Evolutionary conservation across 2,113 vertebrate genomes (phyloP).

Genomic region (Lethenteron camtschaticum): DNA sequence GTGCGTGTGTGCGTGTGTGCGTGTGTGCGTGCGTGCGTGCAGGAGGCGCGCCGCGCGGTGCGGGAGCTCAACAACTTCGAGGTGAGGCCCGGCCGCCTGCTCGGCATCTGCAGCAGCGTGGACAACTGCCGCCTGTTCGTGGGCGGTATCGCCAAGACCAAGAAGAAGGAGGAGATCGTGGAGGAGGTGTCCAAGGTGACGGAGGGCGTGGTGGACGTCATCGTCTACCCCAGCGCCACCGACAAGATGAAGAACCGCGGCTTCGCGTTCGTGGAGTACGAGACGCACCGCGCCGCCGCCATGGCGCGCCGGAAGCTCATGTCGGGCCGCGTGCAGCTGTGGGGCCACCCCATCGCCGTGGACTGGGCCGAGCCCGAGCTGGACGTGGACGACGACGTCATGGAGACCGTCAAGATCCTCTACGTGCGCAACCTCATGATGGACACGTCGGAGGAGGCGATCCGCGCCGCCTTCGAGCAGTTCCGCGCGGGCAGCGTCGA

Average conservation of each 20-base stretch:
- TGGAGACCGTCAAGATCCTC: constrained; percentile 97
- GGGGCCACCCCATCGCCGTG: constrained; percentile 95
- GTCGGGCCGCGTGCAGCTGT: constrained; percentile 85
- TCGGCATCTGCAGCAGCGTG: constrained; percentile 85
- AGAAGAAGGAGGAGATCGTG: constrained; percentile 96
- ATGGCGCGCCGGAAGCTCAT: constrained; percentile 95
- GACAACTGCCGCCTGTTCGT: constrained; percentile 99
- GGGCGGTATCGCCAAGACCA: constrained; percentile 91
- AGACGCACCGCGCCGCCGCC: constrained; percentile 78
- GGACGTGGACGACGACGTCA: constrained; percentile 89
- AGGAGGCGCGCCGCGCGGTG: constrained; percentile 69
- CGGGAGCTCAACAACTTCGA: constrained; percentile 93
- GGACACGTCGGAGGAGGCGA: constrained; percentile 78
- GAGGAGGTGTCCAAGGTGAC: constrained; percentile 95
- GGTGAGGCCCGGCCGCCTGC: constrained; percentile 66
- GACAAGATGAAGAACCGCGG: constrained; percentile 99
- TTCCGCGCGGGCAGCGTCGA: constrained; percentile 86
- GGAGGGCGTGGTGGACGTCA: constrained; percentile 80
- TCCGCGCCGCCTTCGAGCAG: constrained; percentile 68
- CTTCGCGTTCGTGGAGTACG: constrained; percentile 93
- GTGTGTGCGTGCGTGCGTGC: neutral
- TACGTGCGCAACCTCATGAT: constrained; percentile 98
- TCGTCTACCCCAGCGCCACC: constrained; percentile 83
- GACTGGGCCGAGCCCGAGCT: constrained; percentile 98
- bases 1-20: neutral